Evolutionary conservation across 2,797 vertebrate species (phyloP), one percentile per base, ranked within the genome.

Genomic region (Enteromius anoplus): DNA sequence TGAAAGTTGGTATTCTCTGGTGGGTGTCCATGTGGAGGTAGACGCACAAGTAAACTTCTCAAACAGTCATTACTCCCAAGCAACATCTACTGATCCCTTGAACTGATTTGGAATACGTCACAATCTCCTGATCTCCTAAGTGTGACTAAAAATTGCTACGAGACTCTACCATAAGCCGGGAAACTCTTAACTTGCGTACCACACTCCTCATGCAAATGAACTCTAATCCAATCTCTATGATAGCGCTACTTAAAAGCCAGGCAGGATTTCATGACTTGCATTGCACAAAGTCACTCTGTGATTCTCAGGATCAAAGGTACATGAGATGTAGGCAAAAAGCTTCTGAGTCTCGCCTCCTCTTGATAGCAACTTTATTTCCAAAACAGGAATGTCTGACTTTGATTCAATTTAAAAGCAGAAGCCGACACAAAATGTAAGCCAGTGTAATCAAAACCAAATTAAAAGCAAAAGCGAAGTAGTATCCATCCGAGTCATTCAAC

Each of bases 261-360:
- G n/a, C 68, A 64, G 10, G 14, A 58, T 75, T 51, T 42, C 58
- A 62, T 69, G 83, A 62, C 58, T 78, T 75, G 70, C 64, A 75
- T 70, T 70, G 70, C 75, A 65, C 75, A 82, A 66, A 81, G 23
- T 84, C 49, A 23, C 34, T 69, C 62, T 47, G 55, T 75, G 51
- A 42, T 62, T 29, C 45, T 55, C 8, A n/a, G 23, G 62, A 69
- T 78, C 83, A 80, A 85, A 82, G 60, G 32, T 71, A 70, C 45
- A 53, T 10, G 21, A 84, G 45, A 70, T 47, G 14, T 37, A 42
- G 62, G 45, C 58, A 69, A 49, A 42, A 65, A n/a, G 19, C 19
- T 19, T 34, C 5, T 11, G n/a, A 21, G 19, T 58, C 47, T 71
- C 6, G 10, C 65, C 65, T 53, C 9, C 15, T 19, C 12, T 29